Evolutionary conservation across 2,797 vertebrate genomes (phyloP), one percentile per base, ranked within the genome.

Genomic region (Spinus olivaceus): DNA sequence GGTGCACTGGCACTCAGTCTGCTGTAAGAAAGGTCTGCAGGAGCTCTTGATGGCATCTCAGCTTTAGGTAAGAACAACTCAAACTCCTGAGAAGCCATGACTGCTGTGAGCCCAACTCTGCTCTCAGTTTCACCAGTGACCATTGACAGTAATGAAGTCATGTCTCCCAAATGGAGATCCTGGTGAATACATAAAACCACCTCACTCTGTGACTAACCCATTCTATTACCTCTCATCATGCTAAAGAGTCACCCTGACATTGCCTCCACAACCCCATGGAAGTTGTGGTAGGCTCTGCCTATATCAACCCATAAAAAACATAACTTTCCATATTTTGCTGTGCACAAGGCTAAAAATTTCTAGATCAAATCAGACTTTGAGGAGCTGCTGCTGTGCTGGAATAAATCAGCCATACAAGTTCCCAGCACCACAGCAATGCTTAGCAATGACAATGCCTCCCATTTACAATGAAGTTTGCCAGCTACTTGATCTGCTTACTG

Each of bases 91-190:
- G 73, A 88, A 92, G 56, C 23, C 16, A 18, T 3, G 2, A 73
- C 37, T 72, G 30, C 49, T 70, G 39, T 13, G 15, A 70, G 71
- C 10, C 30, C 46, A 88, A 3, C 59, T 86, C 70, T 76, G 87
- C 87, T 95, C 88, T 94, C 94, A 94, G 73, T 96, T 96, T 67
- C 94, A 95, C 77, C 91, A 77, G 1, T 81, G 56, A 86, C 10
- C 49, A 80, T 0, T 42, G 41, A 93, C 51, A 78, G 32, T 32
- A 76, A 87, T 9, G 14, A 86, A 91, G 17, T 12, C 3, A 1
- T 4, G 4, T n/a, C 42, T 69, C 28, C 27, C 33, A 82, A 81
- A 59, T 1, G 10, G 32, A 86, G 10, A 85, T 15, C 33, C 27
- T 32, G 54, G 19, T n/a, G 32, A 81, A 80, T 0, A 6, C 33